Percentiles rank a stretch among this genome's conserved stretches.
Conservation (phyloP, 2,797 vertebrate species). For the Scomberomorus guttatus region DNA sequence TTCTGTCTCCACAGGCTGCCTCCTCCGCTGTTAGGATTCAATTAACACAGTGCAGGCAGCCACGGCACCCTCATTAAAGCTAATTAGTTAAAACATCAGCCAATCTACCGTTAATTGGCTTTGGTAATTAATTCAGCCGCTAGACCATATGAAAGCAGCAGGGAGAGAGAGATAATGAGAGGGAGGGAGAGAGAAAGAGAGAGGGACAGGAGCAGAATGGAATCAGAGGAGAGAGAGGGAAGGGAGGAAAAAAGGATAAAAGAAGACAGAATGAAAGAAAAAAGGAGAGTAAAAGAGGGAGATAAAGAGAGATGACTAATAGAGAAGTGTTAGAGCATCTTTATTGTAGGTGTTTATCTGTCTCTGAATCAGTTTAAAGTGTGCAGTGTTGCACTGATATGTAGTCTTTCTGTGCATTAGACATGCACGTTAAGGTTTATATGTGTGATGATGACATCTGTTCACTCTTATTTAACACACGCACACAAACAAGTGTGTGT, state of each 20-base stretch:
- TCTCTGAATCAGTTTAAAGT: slow-evolving; percentile 8
- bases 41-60: slow-evolving; percentile 95
- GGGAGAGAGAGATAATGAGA: slow-evolving; percentile 79
- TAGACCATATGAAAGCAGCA: slow-evolving; percentile 89
- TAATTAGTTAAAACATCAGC: slow-evolving; percentile 99
- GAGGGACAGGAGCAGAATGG: slow-evolving; percentile 28
- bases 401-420: background rate
- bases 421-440: background rate
- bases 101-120: slow-evolving; percentile 99
- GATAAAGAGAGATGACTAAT: slow-evolving; percentile 21
- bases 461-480: background rate
- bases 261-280: background rate
- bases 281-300: slow-evolving; percentile 29
- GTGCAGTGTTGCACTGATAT: background rate
- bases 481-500: background rate
- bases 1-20: slow-evolving; percentile 82
- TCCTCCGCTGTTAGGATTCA: slow-evolving; percentile 93
- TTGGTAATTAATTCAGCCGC: slow-evolving; percentile 99
- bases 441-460: background rate
- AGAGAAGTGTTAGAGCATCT: slow-evolving; percentile 3
- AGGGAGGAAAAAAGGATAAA: background rate
- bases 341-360: background rate
- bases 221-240: slow-evolving; percentile 39
- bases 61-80: slow-evolving; percentile 97
- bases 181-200: slow-evolving; percentile 40